Evolutionary conservation across 2,888 invertebrate species (phyloP), one percentile per base, ranked within the genome.

Genomic region (Prosopocoilus inquinatus): DNA sequence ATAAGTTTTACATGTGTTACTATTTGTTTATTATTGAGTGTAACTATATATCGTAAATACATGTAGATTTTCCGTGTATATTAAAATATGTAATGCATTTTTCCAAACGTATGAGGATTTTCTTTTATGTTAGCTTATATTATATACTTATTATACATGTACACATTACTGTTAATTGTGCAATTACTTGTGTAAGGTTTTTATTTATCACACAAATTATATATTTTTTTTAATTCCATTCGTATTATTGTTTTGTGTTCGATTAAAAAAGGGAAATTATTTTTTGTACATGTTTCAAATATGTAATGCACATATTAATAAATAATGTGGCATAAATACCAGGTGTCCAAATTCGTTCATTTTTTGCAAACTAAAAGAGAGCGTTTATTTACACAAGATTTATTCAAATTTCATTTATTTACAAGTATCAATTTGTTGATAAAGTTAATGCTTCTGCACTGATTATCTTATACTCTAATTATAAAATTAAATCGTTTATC

Each of bases 281-380:
- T 28, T 28, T 28, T 7, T 28, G 20, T 28, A 28, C 20, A 28
- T 28, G 20, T 28, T 28, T 7, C 20, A 28, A 7, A 28, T 28
- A 28, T 28, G 20, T 28, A 53, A 53, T 48, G 53, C 48, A 53
- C 48, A 53, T 48, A 53, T 51, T 53, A 53, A 53, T 53, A 53
- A 53, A 53, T 48, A 48, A 53, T 53, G 53, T 53, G 53, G 46
- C 38, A 16, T 9, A 41, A 43, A 11, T 32, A 15, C 9, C 9
- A 7, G 7, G 13, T 41, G 9, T 41, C 9, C 16, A 15, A 9
- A 16, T 38, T 41, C 16, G 12, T 11, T 41, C 9, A 9, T 9
- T 4, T 36, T 36, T 36, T 2, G 11, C 36, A 36, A 36, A 36
- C 12, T 36, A 7, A 28, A 28, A 28, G 20, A 28, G 20, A 28